Evolutionary conservation across 2,797 vertebrate species (phyloP).

Genomic region (Emys orbicularis): DNA sequence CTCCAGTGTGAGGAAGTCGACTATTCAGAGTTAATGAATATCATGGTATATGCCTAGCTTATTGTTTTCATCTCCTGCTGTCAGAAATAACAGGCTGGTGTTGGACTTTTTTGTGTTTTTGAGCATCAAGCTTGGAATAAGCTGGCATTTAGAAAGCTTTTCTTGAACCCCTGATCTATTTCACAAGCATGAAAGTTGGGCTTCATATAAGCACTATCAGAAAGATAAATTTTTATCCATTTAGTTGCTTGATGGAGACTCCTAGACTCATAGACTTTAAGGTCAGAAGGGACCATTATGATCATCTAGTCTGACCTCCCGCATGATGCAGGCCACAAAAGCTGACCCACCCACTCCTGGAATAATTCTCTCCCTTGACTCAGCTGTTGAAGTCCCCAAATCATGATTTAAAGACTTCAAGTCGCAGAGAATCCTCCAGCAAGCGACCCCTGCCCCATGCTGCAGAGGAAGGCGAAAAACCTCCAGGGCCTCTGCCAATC

Average conservation of each 20-base stretch:
- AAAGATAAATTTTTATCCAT: not conserved
- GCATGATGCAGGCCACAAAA: too few relatives aligned
- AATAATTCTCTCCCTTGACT: too few relatives aligned
- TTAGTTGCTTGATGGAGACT: not conserved
- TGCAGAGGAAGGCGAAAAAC: too few relatives aligned
- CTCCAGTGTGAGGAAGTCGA: not conserved
- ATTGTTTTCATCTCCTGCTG: not conserved
- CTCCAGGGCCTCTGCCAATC: too few relatives aligned
- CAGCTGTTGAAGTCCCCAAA: too few relatives aligned
- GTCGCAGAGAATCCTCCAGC: too few relatives aligned
- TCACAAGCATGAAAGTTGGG: not conserved
- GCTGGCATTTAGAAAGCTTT: not conserved
- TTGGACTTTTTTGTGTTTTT: not conserved
- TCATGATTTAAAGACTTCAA: too few relatives aligned
- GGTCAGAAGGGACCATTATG: too few relatives aligned
- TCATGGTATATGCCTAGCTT: not conserved
- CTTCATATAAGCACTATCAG: not conserved
- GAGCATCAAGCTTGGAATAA: not conserved
- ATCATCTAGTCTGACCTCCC: too few relatives aligned
- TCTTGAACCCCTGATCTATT: not conserved
- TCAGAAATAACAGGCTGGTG: constrained; percentile 28
- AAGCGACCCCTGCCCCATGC: too few relatives aligned
- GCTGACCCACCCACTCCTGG: too few relatives aligned
- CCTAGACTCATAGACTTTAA: too few relatives aligned
- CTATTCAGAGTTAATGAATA: not conserved